Conservation (phyloP, 2,888 invertebrate species). For the Aleiodes testaceus region DNA sequence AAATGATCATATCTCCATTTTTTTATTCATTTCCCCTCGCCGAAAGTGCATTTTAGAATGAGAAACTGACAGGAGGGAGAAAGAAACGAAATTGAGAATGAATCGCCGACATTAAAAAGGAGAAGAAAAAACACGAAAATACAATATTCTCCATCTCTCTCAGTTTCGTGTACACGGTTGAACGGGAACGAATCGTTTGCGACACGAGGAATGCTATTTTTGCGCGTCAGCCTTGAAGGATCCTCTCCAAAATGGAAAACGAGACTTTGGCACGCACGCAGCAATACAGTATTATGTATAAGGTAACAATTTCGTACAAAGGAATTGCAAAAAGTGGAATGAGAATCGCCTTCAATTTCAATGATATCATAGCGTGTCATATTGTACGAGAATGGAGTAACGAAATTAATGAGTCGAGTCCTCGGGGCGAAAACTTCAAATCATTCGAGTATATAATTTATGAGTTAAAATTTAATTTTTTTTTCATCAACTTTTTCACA, state of each 20-base stretch:
- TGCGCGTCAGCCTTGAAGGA: constrained; percentile 31
- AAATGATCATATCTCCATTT: neutral
- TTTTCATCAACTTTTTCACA: too few relatives aligned
- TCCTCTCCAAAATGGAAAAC: constrained; percentile 47
- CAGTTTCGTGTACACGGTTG: constrained; percentile 41
- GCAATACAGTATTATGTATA: constrained; percentile 33
- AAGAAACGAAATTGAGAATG: neutral
- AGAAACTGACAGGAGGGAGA: neutral
- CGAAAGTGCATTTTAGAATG: neutral
- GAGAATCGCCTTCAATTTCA: constrained; percentile 43
- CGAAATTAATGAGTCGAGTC: constrained; percentile 18
- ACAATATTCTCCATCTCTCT: neutral
- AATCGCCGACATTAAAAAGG: constrained; percentile 9
- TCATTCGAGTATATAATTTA: constrained; percentile 3
- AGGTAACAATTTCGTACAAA: constrained; percentile 44
- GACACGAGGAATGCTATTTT: constrained; percentile 47
- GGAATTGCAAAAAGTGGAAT: constrained; percentile 27
- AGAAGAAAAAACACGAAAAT: constrained; percentile 1
- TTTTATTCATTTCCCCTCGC: neutral
- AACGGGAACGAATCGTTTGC: constrained; percentile 46
- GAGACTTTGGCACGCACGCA: constrained; percentile 51
- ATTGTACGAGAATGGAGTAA: neutral
- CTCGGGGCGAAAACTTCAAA: neutral
- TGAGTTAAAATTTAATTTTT: neutral
- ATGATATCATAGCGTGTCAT: constrained; percentile 22